Percentiles rank a stretch among this genome's conserved stretches.
Evolutionary conservation across 2,888 invertebrate genomes (phyloP).

Genomic region (Altica lythri): DNA sequence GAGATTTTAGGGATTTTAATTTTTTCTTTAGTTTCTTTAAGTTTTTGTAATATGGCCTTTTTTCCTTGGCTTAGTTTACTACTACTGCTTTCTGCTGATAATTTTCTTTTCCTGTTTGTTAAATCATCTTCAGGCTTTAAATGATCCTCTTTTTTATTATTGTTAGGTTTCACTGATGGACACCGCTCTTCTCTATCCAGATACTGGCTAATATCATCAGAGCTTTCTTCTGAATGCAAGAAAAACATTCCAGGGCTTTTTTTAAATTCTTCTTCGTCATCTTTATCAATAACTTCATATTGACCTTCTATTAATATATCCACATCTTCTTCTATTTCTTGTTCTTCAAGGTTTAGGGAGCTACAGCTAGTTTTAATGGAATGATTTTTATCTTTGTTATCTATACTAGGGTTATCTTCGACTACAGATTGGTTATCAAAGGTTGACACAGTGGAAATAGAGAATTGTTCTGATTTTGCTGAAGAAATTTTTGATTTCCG

Average conservation of each 20-base stretch:
- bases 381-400: conserved; percentile 28
- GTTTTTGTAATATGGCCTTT: conserved; percentile 43
- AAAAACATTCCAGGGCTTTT: conserved; percentile 33
- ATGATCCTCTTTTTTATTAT: conserved; percentile 14
- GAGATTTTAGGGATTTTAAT: conserved; percentile 48
- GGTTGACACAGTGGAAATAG: conserved; percentile 38
- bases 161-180: conserved; percentile 36
- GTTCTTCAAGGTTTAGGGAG: conserved; percentile 33
- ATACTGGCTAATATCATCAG: conserved; percentile 56
- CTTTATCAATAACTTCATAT: conserved; percentile 25
- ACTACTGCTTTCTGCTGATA: conserved; percentile 27
- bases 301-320: conserved; percentile 7
- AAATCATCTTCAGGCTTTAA: conserved; percentile 7
- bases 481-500: conserved; percentile 45
- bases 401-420: conserved; percentile 10
- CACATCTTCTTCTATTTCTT: conserved; percentile 20
- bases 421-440: conserved; percentile 14
- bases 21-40: conserved; percentile 51
- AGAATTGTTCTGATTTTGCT: conserved; percentile 35
- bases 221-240: conserved; percentile 52
- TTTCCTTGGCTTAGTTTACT: conserved; percentile 47
- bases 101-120: conserved; percentile 7
- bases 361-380: conserved; percentile 32
- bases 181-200: conserved; percentile 52
- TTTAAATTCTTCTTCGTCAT: conserved; percentile 32